Conservation (phyloP, 2,797 vertebrate species). For the Luscinia luscinia region DNA sequence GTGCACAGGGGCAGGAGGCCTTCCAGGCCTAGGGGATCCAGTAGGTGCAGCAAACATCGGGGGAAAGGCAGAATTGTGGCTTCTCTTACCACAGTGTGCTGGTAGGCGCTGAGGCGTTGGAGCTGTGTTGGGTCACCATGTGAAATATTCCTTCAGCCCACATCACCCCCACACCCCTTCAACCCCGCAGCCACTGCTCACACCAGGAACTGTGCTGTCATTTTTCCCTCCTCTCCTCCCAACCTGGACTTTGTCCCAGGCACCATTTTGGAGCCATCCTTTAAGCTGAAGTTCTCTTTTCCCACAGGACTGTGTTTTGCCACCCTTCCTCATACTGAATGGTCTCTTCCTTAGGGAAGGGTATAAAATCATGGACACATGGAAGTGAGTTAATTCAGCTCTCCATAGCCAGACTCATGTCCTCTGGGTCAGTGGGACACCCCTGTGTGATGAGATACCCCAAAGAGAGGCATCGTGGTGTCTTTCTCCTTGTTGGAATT, state of each 20-base stretch:
- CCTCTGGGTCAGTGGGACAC: not conserved
- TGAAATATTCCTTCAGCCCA: not conserved
- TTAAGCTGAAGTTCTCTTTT: not conserved
- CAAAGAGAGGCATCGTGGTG: not conserved
- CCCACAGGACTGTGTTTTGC: not conserved
- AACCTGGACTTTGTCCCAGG: accelerated
- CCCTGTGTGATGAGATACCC: not conserved
- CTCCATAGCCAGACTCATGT: not conserved
- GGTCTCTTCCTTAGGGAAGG: not conserved
- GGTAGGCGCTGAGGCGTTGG: accelerated
- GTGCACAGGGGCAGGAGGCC: not conserved
- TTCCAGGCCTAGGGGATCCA: accelerated
- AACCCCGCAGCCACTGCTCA: accelerated
- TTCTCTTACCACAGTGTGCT: accelerated
- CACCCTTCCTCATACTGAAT: not conserved
- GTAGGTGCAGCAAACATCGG: not conserved
- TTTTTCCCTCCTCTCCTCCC: not conserved
- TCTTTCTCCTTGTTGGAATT: not conserved
- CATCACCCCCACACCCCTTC: not conserved
- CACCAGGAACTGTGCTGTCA: not conserved
- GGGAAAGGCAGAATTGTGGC: not conserved
- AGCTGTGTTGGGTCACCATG: accelerated
- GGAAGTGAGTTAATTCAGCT: not conserved
- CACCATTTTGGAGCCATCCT: not conserved
- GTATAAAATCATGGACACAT: not conserved